These are phyloP conservation scores for Reticulitermes lucifugus DNA, from an alignment of 2,888 invertebrate genomes.

Conservation along the genomic window DNA sequence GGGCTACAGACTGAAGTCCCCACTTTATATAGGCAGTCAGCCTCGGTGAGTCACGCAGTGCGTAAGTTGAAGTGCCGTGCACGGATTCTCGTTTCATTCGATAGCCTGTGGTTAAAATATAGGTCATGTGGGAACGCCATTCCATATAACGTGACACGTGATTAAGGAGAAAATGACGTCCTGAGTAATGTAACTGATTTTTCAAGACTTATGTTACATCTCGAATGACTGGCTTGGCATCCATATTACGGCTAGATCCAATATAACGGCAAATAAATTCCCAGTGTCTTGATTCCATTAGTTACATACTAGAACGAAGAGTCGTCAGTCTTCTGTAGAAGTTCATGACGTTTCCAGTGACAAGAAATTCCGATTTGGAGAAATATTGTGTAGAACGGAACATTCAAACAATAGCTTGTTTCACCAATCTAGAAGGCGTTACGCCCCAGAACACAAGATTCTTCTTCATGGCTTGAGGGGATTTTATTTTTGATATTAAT, in stretches of 20 bases:
- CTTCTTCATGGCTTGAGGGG: not conserved
- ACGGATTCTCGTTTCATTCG: not conserved
- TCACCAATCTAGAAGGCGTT: too few relatives aligned
- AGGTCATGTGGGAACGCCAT: not conserved
- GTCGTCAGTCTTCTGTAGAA: not conserved
- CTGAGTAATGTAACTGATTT: conserved; percentile 6
- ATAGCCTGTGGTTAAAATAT: not conserved
- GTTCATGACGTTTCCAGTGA: not conserved
- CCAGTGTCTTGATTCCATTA: not conserved
- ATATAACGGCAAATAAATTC: not conserved
- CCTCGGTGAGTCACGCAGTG: not conserved
- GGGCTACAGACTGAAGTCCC: too few relatives aligned
- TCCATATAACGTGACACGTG: not conserved
- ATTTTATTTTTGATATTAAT: too few relatives aligned
- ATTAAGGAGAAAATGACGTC: not conserved
- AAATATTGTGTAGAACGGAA: not conserved
- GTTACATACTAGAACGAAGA: not conserved
- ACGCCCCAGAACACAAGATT: too few relatives aligned
- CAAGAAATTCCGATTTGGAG: not conserved
- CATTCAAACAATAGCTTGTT: not conserved
- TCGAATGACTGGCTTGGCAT: not conserved
- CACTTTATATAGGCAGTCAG: not conserved
- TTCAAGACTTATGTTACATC: not conserved
- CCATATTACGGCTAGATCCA: not conserved
- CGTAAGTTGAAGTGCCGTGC: not conserved